Evolutionary conservation across 2,113 vertebrate species (phyloP).

Genomic region (Colistium nudipinnis): DNA sequence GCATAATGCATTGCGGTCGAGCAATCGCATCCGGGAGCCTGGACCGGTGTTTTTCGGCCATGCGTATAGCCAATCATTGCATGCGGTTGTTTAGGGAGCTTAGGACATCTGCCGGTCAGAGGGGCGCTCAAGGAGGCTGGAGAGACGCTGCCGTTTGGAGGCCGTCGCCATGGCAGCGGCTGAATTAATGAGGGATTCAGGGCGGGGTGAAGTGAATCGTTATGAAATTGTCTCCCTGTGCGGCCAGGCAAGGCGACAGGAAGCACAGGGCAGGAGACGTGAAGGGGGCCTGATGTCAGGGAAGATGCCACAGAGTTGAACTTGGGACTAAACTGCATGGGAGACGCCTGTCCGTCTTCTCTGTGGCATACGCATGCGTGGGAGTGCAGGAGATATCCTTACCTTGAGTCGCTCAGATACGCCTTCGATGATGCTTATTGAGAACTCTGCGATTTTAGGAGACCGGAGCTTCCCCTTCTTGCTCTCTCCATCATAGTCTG

Average conservation of each 20-base stretch:
- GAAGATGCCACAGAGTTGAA: not conserved
- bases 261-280: conserved; percentile 7
- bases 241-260: conserved; percentile 21
- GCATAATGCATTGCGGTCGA: too few relatives aligned
- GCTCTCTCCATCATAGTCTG: conserved; percentile 90
- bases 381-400: conserved; percentile 64
- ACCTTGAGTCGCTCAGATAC: conserved; percentile 95
- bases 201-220: conserved; percentile 66
- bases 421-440: conserved; percentile 92
- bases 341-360: conserved; percentile 24
- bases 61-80: conserved; percentile 4
- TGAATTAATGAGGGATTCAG: conserved; percentile 66
- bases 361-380: conserved; percentile 12
- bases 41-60: not conserved
- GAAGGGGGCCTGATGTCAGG: conserved; percentile 15
- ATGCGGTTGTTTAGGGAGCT: conserved; percentile 4
- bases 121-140: conserved; percentile 21
- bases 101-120: conserved; percentile 18
- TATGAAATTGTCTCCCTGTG: conserved; percentile 46
- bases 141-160: conserved; percentile 53
- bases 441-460: conserved; percentile 94
- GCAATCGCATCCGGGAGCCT: not conserved
- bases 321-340: conserved; percentile 16
- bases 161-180: conserved; percentile 71
- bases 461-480: conserved; percentile 90